Base-by-base conservation (phyloP, 92 coral and sea anemone species). In the Phenganax marumi region DNA sequence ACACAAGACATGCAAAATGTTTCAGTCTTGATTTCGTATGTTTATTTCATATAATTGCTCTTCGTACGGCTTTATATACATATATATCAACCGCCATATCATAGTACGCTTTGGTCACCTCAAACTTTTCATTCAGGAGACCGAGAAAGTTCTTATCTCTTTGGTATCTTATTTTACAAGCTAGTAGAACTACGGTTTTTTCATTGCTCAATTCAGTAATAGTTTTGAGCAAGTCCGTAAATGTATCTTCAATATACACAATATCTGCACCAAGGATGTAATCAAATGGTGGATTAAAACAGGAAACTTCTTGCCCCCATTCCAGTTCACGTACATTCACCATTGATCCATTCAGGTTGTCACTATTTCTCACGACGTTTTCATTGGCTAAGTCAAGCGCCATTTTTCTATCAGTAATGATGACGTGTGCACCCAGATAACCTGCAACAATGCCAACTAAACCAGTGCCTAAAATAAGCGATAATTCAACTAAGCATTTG, bases 131-230 rank as follows among this genome's bases (percentile, higher is more conserved):
- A 10, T 69, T 74, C 23, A 95, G 73, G 55, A 95, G 91, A 18
- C 85, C 81, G 52, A 95, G 82, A 65, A 95, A 95, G 79, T 88
- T 90, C 18, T 81, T 89, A 66, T 95, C 98, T 75, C 97, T 82
- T 46, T 92, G 89, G 85, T 95, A 95, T 22, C 98, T 97, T 56
- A 95, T 92, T 82, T 88, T 92, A 54, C 98, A 95, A 5, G 98
- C 90, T 50, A 95, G 52, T 14, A 95, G 58, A 66, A 95, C 87
- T 1, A 84, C 50, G 9, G 98, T 87, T 16, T 87, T 73, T n/a
- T 60, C 81, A 46, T 86, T 87, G 66, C 97, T 88, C 21, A 95
- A 82, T 10, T 95, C 98, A 43, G 50, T 74, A 24, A 95, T 86
- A 13, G 98, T 92, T 52, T 88, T 88, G 48, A 92, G 68, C 23